Evolutionary conservation across 1,140 invertebrate species (phyloP).

Genomic region (Neocloeon triangulifer): DNA sequence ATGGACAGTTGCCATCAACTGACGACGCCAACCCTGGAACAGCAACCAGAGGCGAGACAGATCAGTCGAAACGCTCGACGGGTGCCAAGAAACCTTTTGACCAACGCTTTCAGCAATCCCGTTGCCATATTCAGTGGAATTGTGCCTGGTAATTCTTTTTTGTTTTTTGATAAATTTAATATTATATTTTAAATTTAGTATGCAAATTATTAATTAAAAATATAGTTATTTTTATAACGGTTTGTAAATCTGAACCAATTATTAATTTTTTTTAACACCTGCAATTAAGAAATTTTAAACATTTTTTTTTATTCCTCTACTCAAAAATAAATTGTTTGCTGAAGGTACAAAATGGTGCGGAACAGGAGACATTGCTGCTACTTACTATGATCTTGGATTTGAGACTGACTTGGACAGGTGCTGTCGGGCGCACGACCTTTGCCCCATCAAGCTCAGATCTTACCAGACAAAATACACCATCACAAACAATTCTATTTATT

Average conservation of each 20-base stretch:
- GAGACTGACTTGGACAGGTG: conserved; percentile 52
- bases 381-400: conserved; percentile 56
- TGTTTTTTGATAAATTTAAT: too few species aligned
- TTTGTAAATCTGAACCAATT: neutral
- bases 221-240: too few species aligned
- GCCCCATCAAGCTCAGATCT: conserved; percentile 49
- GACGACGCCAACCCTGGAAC: conserved; percentile 13
- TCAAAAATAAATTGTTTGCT: conserved; percentile 2
- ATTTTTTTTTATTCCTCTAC: conserved; percentile 1
- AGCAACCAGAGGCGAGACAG: conserved; percentile 14
- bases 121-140: conserved; percentile 48
- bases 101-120: conserved; percentile 23
- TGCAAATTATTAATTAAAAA: too few species aligned
- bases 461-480: conserved; percentile 53
- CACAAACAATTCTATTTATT: conserved; percentile 62
- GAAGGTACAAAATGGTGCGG: conserved; percentile 79
- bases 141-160: conserved; percentile 54
- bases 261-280: neutral
- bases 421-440: conserved; percentile 62
- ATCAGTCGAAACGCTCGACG: conserved; percentile 7
- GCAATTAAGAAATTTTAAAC: neutral
- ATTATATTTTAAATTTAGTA: too few species aligned
- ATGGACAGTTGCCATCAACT: conserved; percentile 49
- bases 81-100: conserved; percentile 19
- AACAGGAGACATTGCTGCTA: conserved; percentile 56